Base-by-base conservation (phyloP, 1,140 invertebrate genomes). In the Andricus grossulariae region DNA sequence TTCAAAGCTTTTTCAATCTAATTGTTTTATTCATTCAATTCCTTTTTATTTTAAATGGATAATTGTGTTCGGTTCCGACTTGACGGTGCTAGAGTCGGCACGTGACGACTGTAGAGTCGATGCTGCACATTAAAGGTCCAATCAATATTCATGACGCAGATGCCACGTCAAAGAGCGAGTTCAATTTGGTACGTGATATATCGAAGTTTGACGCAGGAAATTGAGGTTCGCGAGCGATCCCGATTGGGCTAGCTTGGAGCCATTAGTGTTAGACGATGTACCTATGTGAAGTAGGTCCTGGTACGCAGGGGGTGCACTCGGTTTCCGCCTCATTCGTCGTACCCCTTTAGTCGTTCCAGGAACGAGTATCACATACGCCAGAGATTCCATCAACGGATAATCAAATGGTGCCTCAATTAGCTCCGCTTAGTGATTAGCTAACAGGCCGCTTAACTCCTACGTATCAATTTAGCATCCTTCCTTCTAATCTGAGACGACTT, bases 331-430 rank as follows among this genome's bases (percentile, higher is more conserved):
- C 8, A 55, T 19, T 55, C n/a, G 21, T 25, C 71, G 50, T 11
- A 16, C n/a, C 52, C 52, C 52, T 19, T 18, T 18, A 15, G 10
- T 55, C 52, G n/a, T 11, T 13, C 25, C 25, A 16, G 21, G 21
- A 66, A 66, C 57, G 16, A 84, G 78, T 81, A 82, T 79, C 79
- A 76, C 80, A 79, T 78, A 87, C 79, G 72, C 80, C 78, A 81
- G 76, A 88, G 82, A 88, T 88, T 85, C 84, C 87, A 88, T 89
- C 86, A 86, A 73, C 82, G 81, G 85, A 87, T 91, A 90, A 90
- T 90, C 86, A 85, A 88, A 89, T 88, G 80, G 82, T 81, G 82
- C 83, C 85, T 88, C 88, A 87, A 91, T 90, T 89, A 89, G 85
- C 82, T 74, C 82, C 83, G 84, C 86, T 89, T 84, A 87, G 84